phyloP scores from a whole-genome alignment of 2,888 invertebrate species.

The Ichneumoninae sp. region DNA sequence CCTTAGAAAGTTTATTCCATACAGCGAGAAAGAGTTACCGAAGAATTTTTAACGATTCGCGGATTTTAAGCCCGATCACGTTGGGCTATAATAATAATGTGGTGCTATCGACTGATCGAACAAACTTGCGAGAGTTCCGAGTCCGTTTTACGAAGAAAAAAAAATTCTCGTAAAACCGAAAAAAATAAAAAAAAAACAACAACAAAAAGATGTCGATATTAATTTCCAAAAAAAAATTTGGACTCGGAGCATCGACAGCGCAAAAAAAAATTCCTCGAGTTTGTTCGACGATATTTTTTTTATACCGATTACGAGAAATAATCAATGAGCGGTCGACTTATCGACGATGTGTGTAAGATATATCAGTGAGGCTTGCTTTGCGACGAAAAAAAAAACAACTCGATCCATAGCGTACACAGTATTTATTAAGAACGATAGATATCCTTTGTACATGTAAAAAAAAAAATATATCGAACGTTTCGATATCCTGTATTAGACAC shows the following conservation, averaged over 20 bases:
- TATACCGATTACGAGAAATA: conserved; percentile 17
- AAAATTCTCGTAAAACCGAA: not conserved
- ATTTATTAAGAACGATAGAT: conserved; percentile 59
- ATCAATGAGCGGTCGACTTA: conserved; percentile 13
- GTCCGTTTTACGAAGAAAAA: conserved; percentile 1
- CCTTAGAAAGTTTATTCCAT: conserved; percentile 72
- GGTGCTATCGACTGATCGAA: conserved; percentile 43
- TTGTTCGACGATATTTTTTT: conserved; percentile 15
- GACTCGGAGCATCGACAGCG: not conserved
- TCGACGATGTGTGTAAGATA: conserved; percentile 12
- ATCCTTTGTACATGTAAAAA: conserved; percentile 59
- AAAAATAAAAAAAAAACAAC: not conserved
- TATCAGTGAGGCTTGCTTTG: conserved; percentile 34
- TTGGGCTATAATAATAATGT: conserved; percentile 20
- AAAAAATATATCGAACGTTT: conserved; percentile 22
- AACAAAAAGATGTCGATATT: not conserved
- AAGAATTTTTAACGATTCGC: conserved; percentile 52
- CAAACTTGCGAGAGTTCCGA: not conserved
- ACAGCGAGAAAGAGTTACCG: conserved; percentile 52
- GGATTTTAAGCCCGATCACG: not conserved
- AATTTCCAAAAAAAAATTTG: not conserved
- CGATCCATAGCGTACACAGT: conserved; percentile 49
- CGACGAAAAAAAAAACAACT: conserved; percentile 25
- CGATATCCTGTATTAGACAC: conserved; percentile 43
- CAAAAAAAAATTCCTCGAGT: not conserved